Conservation (phyloP, 2,888 invertebrate genomes). For the Pollenia amentaria region DNA sequence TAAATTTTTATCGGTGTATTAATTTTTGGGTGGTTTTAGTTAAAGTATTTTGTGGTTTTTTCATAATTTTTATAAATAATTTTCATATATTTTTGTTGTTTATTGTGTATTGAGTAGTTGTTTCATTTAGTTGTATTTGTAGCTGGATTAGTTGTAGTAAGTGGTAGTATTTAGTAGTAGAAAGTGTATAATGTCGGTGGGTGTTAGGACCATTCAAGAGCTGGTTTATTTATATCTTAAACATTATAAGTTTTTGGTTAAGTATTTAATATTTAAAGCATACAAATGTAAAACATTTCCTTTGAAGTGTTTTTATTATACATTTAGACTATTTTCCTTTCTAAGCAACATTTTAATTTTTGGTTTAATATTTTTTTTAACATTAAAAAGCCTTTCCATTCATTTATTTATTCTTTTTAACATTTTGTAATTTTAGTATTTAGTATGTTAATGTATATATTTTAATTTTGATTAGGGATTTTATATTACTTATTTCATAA, state of each 20-base stretch:
- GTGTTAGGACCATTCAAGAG: slow-evolving; percentile 60
- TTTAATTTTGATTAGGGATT: too few relatives aligned
- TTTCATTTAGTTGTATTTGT: slow-evolving; percentile 15
- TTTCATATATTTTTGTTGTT: slow-evolving; percentile 21
- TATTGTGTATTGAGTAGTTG: slow-evolving; percentile 7
- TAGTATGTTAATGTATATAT: background rate
- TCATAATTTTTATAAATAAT: background rate
- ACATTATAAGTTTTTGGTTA: slow-evolving; percentile 39
- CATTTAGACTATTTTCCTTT: slow-evolving; percentile 5
- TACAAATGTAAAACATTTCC: slow-evolving; percentile 38
- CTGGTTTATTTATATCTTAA: slow-evolving; percentile 24
- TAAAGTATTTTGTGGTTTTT: slow-evolving; percentile 32
- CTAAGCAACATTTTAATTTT: slow-evolving; percentile 51
- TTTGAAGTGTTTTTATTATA: slow-evolving; percentile 4
- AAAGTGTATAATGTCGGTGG: slow-evolving; percentile 72
- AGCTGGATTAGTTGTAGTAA: slow-evolving; percentile 35
- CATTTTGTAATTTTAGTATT: slow-evolving; percentile 1
- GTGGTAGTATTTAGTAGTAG: slow-evolving; percentile 20
- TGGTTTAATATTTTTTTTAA: background rate
- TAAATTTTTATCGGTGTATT: slow-evolving; percentile 46
- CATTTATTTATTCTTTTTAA: slow-evolving; percentile 33
- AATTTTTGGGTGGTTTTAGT: slow-evolving; percentile 57
- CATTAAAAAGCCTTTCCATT: slow-evolving; percentile 54
- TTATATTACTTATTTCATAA: too few relatives aligned
- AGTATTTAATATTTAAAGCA: background rate